These are phyloP conservation scores for Akabosia matsudoensis DNA, from an alignment of 1,140 invertebrate genomes.

Conservation along the genomic window DNA sequence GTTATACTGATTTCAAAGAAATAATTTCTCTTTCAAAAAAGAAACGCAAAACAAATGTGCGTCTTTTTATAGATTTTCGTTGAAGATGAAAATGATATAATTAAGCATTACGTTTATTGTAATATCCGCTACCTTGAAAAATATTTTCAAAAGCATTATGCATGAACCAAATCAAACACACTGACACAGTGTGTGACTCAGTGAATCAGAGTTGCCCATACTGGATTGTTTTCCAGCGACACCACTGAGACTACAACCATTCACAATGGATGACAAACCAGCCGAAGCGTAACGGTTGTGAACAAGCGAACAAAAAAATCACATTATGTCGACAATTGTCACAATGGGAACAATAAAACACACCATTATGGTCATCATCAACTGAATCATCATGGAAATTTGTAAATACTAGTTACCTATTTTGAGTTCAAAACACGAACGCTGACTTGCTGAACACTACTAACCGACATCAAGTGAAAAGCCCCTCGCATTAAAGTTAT, in stretches of 20 bases:
- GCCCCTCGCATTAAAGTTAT: too few species aligned
- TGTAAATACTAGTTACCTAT: background rate
- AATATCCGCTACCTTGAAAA: too few species aligned
- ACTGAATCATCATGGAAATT: background rate
- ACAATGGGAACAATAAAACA: slow-evolving; percentile 22
- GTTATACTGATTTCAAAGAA: too few species aligned
- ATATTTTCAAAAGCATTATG: too few species aligned
- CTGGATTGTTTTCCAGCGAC: background rate
- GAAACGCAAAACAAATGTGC: too few species aligned
- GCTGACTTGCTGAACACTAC: background rate
- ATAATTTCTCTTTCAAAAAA: too few species aligned
- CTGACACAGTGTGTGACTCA: too few species aligned
- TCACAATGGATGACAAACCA: slow-evolving; percentile 5
- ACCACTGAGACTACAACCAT: background rate
- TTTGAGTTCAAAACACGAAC: background rate
- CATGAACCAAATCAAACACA: too few species aligned
- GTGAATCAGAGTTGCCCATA: too few species aligned
- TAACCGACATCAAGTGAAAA: background rate
- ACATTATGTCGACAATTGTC: slow-evolving; percentile 2
- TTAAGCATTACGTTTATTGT: too few species aligned
- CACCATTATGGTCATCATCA: background rate
- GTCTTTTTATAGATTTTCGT: too few species aligned
- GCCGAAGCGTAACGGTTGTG: background rate
- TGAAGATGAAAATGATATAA: too few species aligned
- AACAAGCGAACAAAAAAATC: background rate